A percentile compares a stretch with the other conserved stretches of the same genome.
Conservation (phyloP, 1,140 invertebrate genomes). For the Trichogramma pretiosum region DNA sequence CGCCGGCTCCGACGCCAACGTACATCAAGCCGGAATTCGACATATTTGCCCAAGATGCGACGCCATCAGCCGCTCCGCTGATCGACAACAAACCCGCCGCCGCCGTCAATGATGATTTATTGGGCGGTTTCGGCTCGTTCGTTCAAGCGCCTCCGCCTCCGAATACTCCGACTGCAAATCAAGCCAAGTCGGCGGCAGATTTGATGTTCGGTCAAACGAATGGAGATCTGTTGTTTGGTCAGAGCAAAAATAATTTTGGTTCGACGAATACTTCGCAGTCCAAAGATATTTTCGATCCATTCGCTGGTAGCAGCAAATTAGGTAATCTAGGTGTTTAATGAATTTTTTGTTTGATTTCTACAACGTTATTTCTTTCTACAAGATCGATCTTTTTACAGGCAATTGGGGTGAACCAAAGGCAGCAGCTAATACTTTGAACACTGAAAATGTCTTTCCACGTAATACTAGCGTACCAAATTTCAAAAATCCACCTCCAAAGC, state of each 20-base stretch:
- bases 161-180: constrained; percentile 23
- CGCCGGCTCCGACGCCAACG: constrained; percentile 13
- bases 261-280: neutral
- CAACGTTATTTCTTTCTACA: no score
- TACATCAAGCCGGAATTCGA: neutral
- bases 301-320: constrained; percentile 23
- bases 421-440: constrained; percentile 20
- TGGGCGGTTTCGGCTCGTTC: constrained; percentile 49
- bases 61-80: constrained; percentile 6
- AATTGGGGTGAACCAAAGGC: constrained; percentile 23
- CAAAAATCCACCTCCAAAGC: constrained; percentile 33
- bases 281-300: constrained; percentile 34
- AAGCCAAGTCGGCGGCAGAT: constrained; percentile 25
- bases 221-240: constrained; percentile 7
- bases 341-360: no score
- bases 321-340: no score
- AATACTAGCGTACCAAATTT: constrained; percentile 55
- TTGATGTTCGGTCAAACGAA: constrained; percentile 27
- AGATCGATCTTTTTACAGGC: no score
- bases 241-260: neutral
- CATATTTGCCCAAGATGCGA: neutral
- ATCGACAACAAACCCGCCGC: constrained; percentile 35
- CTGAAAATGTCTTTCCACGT: constrained; percentile 45
- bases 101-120: constrained; percentile 45
- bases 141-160: constrained; percentile 20